These are phyloP conservation scores for Metellina segmentata DNA, from an alignment of 2,888 invertebrate genomes.

Conservation along the genomic window DNA sequence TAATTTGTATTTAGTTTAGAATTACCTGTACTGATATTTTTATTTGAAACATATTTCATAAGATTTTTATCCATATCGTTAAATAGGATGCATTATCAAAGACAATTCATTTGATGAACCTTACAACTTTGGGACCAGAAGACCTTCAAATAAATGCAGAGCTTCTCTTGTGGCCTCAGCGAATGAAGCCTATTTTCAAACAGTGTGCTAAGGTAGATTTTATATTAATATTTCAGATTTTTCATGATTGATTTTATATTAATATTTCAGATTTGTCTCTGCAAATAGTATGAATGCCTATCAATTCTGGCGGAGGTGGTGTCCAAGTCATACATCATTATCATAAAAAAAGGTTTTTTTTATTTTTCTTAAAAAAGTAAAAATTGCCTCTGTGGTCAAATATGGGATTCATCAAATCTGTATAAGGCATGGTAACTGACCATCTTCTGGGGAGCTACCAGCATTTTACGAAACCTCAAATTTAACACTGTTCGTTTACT, in stretches of 20 bases:
- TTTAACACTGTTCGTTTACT: no score
- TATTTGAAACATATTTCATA: not conserved
- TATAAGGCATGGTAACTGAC: no score
- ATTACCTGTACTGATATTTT: not conserved
- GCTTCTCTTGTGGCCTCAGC: conserved; percentile 91
- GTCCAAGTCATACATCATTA: no score
- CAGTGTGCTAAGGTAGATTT: conserved; percentile 85
- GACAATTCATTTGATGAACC: conserved; percentile 85
- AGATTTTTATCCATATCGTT: not conserved
- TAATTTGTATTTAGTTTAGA: not conserved
- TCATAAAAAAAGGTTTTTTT: not conserved
- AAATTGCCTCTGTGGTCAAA: no score
- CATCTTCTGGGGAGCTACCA: no score
- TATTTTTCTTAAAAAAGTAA: no score
- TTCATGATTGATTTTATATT: not conserved
- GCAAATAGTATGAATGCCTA: no score
- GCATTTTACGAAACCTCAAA: no score
- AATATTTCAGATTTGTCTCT: not conserved
- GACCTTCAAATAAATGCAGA: conserved; percentile 90
- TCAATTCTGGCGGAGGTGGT: no score
- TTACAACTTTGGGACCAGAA: conserved; percentile 87
- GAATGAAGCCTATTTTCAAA: conserved; percentile 91
- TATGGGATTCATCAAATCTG: no score
- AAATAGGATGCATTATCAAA: conserved; percentile 62
- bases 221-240: not conserved